phyloP scores from a whole-genome alignment of 2,888 invertebrate species.

The Drosophila ustulata region DNA sequence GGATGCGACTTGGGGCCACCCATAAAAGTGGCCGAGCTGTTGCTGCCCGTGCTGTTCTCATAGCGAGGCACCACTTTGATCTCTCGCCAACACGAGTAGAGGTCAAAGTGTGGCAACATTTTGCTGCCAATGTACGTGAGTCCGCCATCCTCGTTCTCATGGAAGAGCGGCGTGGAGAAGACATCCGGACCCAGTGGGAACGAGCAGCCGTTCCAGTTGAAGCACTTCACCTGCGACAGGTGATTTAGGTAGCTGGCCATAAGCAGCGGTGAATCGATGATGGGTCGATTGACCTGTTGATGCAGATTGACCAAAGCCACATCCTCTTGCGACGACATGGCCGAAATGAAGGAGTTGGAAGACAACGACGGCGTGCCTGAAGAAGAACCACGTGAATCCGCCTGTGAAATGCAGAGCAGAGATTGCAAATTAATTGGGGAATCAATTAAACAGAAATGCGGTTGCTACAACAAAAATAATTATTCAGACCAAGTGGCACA shows the following conservation, averaged over 20 bases:
- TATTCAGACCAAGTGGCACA: conserved; percentile 47
- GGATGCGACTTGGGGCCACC: conserved; percentile 85
- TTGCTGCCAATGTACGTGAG: conserved; percentile 91
- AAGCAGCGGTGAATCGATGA: conserved; percentile 95
- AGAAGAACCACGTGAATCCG: conserved; percentile 87
- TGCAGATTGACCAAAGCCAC: conserved; percentile 96
- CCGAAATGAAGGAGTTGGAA: conserved; percentile 94
- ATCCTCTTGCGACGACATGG: conserved; percentile 96
- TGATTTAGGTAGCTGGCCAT: conserved; percentile 98
- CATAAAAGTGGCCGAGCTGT: conserved; percentile 82
- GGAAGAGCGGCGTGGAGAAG: conserved; percentile 92
- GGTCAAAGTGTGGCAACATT: conserved; percentile 90
- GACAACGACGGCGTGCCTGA: conserved; percentile 93
- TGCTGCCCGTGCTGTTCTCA: conserved; percentile 83
- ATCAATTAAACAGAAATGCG: too few relatives aligned
- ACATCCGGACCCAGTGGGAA: conserved; percentile 90
- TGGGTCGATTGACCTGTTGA: conserved; percentile 96
- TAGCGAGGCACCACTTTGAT: conserved; percentile 84
- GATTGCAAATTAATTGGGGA: conserved; percentile 5
- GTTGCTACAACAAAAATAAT: conserved; percentile 45
- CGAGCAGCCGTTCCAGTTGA: conserved; percentile 91
- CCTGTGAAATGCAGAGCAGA: conserved; percentile 70
- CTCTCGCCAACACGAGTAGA: conserved; percentile 85
- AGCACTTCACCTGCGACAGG: conserved; percentile 91
- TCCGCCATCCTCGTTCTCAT: conserved; percentile 90